Conservation (phyloP, 2,113 vertebrate species). For the Ammodytes marinus region DNA sequence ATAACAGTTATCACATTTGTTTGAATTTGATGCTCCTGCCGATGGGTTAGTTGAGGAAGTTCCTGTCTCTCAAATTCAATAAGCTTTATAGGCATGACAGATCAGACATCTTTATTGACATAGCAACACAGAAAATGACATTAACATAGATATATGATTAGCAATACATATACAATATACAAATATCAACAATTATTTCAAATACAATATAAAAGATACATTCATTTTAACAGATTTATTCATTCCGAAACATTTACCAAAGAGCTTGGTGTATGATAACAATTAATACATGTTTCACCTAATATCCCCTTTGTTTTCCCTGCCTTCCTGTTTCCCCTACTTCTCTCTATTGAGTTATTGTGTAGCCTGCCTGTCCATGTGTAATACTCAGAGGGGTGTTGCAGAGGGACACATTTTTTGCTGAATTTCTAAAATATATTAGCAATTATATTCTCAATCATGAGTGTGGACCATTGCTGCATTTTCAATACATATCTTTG, state of each 20-base stretch:
- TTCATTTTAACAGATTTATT: too few species aligned
- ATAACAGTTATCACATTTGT: neutral
- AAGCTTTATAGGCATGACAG: constrained; percentile 4
- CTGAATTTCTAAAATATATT: constrained; percentile 22
- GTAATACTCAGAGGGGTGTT: neutral
- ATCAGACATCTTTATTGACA: neutral
- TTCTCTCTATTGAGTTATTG: neutral
- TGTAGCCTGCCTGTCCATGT: constrained; percentile 13
- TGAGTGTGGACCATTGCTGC: neutral
- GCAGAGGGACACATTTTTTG: constrained; percentile 16
- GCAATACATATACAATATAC: too few species aligned
- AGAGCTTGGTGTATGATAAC: too few species aligned
- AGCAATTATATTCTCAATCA: constrained; percentile 23
- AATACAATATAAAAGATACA: too few species aligned
- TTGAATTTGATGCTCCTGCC: neutral
- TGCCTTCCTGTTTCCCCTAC: neutral
- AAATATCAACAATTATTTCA: too few species aligned
- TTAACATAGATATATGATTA: too few species aligned
- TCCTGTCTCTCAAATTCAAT: neutral
- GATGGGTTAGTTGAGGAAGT: constrained; percentile 3
- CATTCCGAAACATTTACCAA: too few species aligned
- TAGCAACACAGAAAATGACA: too few species aligned
- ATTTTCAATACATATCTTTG: constrained; percentile 4
- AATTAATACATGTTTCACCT: too few species aligned
- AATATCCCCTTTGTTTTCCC: neutral